Conservation (phyloP, 2,888 invertebrate genomes). For the Augiades crinisus region DNA sequence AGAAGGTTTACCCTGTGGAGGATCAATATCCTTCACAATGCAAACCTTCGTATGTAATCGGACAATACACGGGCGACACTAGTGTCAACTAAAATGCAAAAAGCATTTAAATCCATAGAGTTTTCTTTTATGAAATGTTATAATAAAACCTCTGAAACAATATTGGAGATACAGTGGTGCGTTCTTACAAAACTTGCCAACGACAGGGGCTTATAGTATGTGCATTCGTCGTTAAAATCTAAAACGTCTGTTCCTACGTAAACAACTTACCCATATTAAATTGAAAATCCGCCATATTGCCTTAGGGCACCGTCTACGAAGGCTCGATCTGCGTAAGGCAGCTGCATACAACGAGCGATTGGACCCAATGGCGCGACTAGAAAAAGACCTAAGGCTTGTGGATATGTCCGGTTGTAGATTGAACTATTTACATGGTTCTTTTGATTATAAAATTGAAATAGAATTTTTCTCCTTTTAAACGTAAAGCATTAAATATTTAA, state of each 20-base stretch:
- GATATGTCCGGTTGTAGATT: neutral
- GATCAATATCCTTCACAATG: too few relatives aligned
- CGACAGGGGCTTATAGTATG: too few relatives aligned
- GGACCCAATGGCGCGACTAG: slow-evolving; percentile 22
- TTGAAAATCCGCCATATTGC: slow-evolving; percentile 22
- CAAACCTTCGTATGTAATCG: too few relatives aligned
- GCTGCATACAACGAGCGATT: slow-evolving; percentile 18
- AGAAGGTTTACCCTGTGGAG: too few relatives aligned
- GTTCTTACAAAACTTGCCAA: too few relatives aligned
- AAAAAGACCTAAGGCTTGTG: slow-evolving; percentile 18
- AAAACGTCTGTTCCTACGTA: slow-evolving; percentile 8
- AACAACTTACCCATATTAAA: slow-evolving; percentile 16
- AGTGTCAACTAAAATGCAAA: too few relatives aligned
- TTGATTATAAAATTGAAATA: neutral
- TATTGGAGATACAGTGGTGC: too few relatives aligned
- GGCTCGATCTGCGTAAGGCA: slow-evolving; percentile 16
- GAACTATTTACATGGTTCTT: neutral
- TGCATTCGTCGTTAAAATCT: slow-evolving; percentile 8
- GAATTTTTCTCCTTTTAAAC: neutral
- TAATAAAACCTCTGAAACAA: too few relatives aligned
- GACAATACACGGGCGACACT: too few relatives aligned
- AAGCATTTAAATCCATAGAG: too few relatives aligned
- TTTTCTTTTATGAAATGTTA: too few relatives aligned
- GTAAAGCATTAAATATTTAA: too few relatives aligned
- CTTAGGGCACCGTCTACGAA: slow-evolving; percentile 10